Conservation (phyloP, 2,888 invertebrate species). For the Anoplius nigerrimus region DNA sequence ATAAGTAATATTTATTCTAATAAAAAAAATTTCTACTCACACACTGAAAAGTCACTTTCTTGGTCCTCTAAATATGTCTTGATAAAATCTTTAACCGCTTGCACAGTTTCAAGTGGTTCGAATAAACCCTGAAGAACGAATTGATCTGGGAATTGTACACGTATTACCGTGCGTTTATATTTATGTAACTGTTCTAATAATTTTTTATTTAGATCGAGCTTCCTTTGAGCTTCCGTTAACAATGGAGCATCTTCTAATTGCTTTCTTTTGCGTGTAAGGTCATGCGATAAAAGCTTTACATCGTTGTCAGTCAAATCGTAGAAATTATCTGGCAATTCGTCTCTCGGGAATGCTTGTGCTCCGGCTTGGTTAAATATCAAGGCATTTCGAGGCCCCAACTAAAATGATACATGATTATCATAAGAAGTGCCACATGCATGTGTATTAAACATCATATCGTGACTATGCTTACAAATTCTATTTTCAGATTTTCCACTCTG, state of each 20-base stretch:
- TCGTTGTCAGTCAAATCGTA: slow-evolving; percentile 91
- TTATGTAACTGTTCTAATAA: slow-evolving; percentile 79
- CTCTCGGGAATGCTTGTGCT: slow-evolving; percentile 77
- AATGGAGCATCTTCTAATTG: slow-evolving; percentile 85
- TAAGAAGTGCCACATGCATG: not conserved
- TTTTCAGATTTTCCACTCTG: slow-evolving; percentile 23
- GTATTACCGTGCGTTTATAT: slow-evolving; percentile 87
- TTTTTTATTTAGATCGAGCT: slow-evolving; percentile 78
- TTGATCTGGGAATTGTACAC: slow-evolving; percentile 91
- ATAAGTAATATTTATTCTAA: slow-evolving; percentile 12
- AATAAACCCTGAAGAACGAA: slow-evolving; percentile 92
- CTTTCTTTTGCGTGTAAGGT: slow-evolving; percentile 81
- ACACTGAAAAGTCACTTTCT: slow-evolving; percentile 84
- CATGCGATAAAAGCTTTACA: slow-evolving; percentile 84
- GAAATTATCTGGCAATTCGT: slow-evolving; percentile 90
- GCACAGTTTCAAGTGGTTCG: slow-evolving; percentile 84
- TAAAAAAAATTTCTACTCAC: slow-evolving; percentile 77
- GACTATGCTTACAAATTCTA: slow-evolving; percentile 56
- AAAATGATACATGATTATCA: slow-evolving; percentile 59
- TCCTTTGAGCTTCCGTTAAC: slow-evolving; percentile 80
- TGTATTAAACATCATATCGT: slow-evolving; percentile 6
- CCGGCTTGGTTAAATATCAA: slow-evolving; percentile 82
- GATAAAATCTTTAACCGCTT: slow-evolving; percentile 84
- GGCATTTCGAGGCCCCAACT: slow-evolving; percentile 86
- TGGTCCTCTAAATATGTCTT: slow-evolving; percentile 82